Conservation (phyloP, 2,888 invertebrate genomes). For the Allophyes oxyacanthae region DNA sequence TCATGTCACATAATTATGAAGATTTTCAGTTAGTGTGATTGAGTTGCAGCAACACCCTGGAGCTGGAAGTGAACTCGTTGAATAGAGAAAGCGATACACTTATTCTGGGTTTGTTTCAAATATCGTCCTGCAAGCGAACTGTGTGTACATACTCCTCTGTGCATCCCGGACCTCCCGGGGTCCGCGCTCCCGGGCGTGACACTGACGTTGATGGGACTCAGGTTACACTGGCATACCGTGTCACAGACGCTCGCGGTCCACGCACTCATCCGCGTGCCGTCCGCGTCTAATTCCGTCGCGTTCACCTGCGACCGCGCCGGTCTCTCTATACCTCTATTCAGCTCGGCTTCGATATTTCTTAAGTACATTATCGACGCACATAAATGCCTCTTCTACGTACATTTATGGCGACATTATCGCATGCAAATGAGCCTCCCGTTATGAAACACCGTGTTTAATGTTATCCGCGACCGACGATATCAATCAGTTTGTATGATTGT, state of each 20-base stretch:
- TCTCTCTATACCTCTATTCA: not conserved
- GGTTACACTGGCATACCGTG: not conserved
- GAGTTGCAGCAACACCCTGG: too few species aligned
- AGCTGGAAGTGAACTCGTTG: too few species aligned
- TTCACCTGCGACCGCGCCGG: not conserved
- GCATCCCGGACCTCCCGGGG: too few species aligned
- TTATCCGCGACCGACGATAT: constrained; percentile 5
- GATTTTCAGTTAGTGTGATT: too few species aligned
- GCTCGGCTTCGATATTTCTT: too few species aligned
- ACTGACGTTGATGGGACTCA: not conserved
- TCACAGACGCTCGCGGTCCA: not conserved
- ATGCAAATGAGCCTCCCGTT: constrained; percentile 15
- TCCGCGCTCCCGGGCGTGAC: too few species aligned
- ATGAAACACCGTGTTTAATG: constrained; percentile 7
- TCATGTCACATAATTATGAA: too few species aligned
- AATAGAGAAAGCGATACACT: too few species aligned
- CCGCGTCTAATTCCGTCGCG: constrained; percentile 18
- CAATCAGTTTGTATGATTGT: constrained; percentile 13
- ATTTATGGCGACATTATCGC: constrained; percentile 14
- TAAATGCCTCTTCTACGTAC: constrained; percentile 3
- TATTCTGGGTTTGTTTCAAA: too few species aligned
- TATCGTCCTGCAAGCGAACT: too few species aligned
- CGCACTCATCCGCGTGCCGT: constrained; percentile 23
- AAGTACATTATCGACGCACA: constrained; percentile 11
- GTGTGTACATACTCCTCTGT: too few species aligned